Conservation (phyloP, 2,113 vertebrate species). For the Isichthys henryi region DNA sequence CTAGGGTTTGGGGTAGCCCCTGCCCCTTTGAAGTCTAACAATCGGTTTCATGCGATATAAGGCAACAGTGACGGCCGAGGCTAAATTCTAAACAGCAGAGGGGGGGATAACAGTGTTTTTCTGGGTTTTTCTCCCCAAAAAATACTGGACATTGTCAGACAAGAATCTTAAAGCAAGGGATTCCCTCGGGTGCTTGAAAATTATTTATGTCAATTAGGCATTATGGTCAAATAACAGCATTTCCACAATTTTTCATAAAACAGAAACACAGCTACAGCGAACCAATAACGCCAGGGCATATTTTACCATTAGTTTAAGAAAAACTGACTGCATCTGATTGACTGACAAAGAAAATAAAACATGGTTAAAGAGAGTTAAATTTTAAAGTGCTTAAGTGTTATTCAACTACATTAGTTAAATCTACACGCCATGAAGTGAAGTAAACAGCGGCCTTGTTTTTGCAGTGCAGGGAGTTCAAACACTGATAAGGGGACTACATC, state of each 20-base stretch:
- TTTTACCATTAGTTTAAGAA: not conserved
- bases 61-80: not conserved
- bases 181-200: not conserved
- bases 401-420: not conserved
- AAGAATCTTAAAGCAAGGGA: not conserved
- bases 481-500: not conserved
- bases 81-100: not conserved
- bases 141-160: not conserved
- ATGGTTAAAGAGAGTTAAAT: not conserved
- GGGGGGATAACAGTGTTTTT: not conserved
- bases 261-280: not conserved
- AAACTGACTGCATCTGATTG: not conserved
- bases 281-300: not conserved
- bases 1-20: not conserved
- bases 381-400: conserved; percentile 26
- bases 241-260: not conserved
- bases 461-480: not conserved
- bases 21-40: not conserved
- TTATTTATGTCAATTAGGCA: not conserved
- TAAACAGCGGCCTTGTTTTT: not conserved
- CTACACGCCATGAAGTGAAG: not conserved
- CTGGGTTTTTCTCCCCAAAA: not conserved
- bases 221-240: not conserved
- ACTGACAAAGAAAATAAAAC: not conserved
- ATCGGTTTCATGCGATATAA: not conserved